Evolutionary conservation across 2,113 vertebrate genomes (phyloP).

Genomic region (Ornithorhynchus anatinus): DNA sequence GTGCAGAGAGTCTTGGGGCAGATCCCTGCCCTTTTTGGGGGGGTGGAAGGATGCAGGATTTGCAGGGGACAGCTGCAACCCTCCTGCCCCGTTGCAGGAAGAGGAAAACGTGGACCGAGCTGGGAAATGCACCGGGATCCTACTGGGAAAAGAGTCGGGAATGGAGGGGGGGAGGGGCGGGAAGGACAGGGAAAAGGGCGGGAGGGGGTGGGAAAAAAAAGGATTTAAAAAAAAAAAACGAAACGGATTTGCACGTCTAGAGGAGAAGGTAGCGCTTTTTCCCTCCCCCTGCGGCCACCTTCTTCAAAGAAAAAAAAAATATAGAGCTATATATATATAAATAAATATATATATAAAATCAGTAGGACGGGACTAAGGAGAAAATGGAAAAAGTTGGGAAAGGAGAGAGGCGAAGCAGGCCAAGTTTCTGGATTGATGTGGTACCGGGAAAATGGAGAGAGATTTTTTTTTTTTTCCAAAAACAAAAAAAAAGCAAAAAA

Average conservation of each 20-base stretch:
- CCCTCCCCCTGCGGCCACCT: conserved; percentile 70
- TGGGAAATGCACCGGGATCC: conserved; percentile 49
- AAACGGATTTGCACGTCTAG: conserved; percentile 88
- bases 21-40: too few relatives aligned
- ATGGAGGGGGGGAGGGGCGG: conserved; percentile 35
- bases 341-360: conserved; percentile 32
- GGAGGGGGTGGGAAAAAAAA: conserved; percentile 47
- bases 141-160: conserved; percentile 33
- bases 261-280: conserved; percentile 58
- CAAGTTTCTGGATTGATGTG: conserved; percentile 81
- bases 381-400: conserved; percentile 70
- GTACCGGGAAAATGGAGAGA: conserved; percentile 74
- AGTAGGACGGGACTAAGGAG: conserved; percentile 74
- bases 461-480: conserved; percentile 54
- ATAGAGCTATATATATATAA: too few relatives aligned
- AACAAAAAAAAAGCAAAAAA: conserved; percentile 42
- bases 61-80: background rate
- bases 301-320: conserved; percentile 68
- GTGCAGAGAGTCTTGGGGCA: too few relatives aligned
- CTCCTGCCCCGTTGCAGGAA: too few relatives aligned
- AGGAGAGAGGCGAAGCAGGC: conserved; percentile 67
- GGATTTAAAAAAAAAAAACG: conserved; percentile 77
- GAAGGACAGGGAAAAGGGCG: conserved; percentile 21
- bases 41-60: conserved; percentile 26
- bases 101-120: conserved; percentile 25